These are phyloP conservation scores for Alligator sinensis DNA, from an alignment of 2,113 vertebrate genomes.

Conservation along the genomic window DNA sequence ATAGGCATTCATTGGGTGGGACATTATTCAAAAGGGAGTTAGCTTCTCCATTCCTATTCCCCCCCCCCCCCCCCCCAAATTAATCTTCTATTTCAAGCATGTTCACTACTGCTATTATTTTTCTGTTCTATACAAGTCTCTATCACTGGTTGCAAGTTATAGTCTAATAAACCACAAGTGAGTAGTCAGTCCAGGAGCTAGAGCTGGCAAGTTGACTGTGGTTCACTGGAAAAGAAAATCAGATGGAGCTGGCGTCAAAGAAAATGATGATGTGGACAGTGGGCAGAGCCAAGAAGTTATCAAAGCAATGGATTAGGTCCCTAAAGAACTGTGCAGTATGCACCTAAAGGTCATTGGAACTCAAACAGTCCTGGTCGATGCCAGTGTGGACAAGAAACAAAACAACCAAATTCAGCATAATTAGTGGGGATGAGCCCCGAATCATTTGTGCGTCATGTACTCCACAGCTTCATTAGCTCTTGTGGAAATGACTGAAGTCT, in stretches of 20 bases:
- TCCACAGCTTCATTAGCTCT: neutral
- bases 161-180: neutral
- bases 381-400: neutral
- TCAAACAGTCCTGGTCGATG: neutral
- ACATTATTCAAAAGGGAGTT: no score
- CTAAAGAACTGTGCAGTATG: neutral
- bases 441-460: neutral
- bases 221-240: fast-evolving
- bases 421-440: neutral
- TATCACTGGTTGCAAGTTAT: neutral
- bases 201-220: neutral
- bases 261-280: neutral
- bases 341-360: fast-evolving
- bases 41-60: no score
- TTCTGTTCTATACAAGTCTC: fast-evolving
- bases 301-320: neutral
- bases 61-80: no score
- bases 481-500: neutral
- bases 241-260: fast-evolving
- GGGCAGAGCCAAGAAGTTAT: neutral
- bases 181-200: neutral
- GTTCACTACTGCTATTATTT: neutral
- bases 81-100: neutral
- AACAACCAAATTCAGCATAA: neutral
- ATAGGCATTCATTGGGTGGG: neutral